Conservation (phyloP, 1,140 invertebrate genomes). For the Cheumatopsyche charites region DNA sequence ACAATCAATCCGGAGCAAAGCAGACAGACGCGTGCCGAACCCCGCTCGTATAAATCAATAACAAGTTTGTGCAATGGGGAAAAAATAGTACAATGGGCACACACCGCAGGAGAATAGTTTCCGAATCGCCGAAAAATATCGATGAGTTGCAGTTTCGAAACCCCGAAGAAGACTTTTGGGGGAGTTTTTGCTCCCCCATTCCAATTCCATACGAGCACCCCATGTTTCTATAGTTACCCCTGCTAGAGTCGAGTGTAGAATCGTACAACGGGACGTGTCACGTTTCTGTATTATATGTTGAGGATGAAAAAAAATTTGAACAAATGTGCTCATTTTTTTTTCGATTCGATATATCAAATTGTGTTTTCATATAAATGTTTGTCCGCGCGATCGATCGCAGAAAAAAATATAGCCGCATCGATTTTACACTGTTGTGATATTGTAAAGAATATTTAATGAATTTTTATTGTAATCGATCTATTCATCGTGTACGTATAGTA, state of each 20-base stretch:
- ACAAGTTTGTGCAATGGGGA: constrained; percentile 27
- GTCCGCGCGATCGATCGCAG: no score
- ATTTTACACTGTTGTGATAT: no score
- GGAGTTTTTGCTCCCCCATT: neutral
- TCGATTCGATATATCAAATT: no score
- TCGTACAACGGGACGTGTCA: constrained; percentile 32
- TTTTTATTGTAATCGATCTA: no score
- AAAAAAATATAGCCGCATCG: no score
- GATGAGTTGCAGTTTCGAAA: constrained; percentile 41
- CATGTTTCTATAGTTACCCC: constrained; percentile 33
- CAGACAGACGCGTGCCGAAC: constrained; percentile 29
- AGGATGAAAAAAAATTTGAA: neutral
- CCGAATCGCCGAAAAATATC: constrained; percentile 44
- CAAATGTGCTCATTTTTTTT: no score
- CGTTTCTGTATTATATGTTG: constrained; percentile 27
- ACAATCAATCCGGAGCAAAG: constrained; percentile 25
- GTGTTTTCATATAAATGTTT: no score
- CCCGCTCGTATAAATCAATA: constrained; percentile 41
- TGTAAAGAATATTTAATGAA: no score
- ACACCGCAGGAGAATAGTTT: constrained; percentile 34
- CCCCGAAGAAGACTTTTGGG: constrained; percentile 19
- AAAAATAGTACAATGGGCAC: constrained; percentile 37
- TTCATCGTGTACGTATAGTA: no score
- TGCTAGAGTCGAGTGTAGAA: neutral
- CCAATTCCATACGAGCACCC: neutral